phyloP scores from a whole-genome alignment of 2,113 vertebrate genomes.

The Chlamydotis undulata region DNA sequence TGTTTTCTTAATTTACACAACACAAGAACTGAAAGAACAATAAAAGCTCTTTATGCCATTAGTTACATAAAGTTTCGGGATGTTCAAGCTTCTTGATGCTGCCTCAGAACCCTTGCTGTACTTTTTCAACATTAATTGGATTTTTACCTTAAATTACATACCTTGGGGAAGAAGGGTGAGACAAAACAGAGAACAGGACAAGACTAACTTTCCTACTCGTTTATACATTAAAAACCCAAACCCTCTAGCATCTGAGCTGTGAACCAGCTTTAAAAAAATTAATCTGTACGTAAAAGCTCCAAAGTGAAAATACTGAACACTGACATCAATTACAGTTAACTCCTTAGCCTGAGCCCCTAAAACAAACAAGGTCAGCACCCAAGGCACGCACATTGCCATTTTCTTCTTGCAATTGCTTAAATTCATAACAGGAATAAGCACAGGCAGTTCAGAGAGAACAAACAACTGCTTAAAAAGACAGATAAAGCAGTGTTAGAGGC shows the following conservation, averaged over 20 bases:
- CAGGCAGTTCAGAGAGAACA: background rate
- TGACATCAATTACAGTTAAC: background rate
- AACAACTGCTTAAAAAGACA: background rate
- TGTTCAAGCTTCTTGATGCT: background rate
- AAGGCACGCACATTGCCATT: background rate
- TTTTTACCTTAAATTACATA: background rate
- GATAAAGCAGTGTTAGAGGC: background rate
- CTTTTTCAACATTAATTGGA: background rate
- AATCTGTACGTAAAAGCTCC: background rate
- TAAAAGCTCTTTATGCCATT: background rate
- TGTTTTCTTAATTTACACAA: background rate
- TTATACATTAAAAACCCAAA: background rate
- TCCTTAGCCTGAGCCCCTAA: background rate
- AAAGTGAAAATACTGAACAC: background rate
- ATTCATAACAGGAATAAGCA: background rate
- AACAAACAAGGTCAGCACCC: background rate
- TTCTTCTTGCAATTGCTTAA: background rate
- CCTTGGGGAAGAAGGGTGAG: background rate
- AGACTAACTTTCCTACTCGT: background rate
- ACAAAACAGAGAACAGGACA: background rate
- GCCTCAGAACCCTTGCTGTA: background rate
- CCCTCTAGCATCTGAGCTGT: background rate
- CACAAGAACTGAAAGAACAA: background rate
- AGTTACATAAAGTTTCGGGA: background rate
- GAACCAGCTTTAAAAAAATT: background rate